Conservation (phyloP, 2,113 vertebrate genomes). For the Trachemys scripta region DNA sequence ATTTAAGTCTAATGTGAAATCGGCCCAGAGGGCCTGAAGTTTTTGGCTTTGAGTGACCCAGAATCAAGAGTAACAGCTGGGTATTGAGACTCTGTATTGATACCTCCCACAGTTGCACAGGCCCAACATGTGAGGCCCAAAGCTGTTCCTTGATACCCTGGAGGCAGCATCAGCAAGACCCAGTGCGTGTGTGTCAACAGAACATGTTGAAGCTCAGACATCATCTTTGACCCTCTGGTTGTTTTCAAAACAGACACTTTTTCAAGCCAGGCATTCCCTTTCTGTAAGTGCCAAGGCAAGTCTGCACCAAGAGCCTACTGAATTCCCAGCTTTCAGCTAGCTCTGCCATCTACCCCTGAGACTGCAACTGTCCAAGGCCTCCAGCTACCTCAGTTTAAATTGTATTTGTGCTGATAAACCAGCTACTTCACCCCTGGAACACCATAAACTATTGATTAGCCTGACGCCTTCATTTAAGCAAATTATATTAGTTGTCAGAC, state of each 20-base stretch:
- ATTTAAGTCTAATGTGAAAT: neutral
- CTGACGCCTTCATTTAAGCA: neutral
- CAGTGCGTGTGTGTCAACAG: neutral
- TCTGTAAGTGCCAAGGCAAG: neutral
- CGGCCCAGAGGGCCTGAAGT: neutral
- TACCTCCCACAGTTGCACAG: neutral
- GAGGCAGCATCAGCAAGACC: neutral
- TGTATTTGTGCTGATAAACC: neutral
- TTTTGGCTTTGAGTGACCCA: neutral
- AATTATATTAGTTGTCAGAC: neutral
- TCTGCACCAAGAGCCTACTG: neutral
- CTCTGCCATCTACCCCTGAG: neutral
- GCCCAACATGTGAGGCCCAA: neutral
- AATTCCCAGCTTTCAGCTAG: neutral
- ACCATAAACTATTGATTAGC: neutral
- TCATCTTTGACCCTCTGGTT: neutral
- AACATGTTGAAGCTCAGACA: neutral
- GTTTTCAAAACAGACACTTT: neutral
- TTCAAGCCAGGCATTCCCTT: neutral
- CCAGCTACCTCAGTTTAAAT: neutral
- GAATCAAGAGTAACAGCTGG: neutral
- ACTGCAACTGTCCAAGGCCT: neutral
- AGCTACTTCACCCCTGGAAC: neutral
- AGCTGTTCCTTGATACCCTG: neutral
- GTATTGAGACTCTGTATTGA: neutral